A percentile compares a stretch with the other conserved stretches of the same genome.
These are phyloP conservation scores for Diploscapter pachys DNA, from an alignment of 1,140 invertebrate species.

Conservation along the genomic window DNA sequence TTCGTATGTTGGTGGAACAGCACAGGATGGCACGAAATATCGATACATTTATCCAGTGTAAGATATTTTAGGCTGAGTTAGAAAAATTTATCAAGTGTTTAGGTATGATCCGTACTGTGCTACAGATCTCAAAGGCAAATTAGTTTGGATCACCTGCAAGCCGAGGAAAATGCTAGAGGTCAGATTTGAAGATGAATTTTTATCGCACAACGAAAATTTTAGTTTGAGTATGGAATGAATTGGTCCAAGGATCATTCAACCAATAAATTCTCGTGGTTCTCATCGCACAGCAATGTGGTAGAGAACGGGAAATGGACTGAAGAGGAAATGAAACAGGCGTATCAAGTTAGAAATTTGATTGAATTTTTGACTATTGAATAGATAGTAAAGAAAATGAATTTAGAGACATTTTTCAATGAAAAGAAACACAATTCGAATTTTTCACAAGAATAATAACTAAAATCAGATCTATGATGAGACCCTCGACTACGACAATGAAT, in stretches of 20 bases:
- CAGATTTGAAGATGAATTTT: conserved; percentile 4
- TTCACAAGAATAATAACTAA: no score
- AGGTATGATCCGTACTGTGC: conserved; percentile 9
- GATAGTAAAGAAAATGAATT: no score
- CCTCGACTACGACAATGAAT: no score
- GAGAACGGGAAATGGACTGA: conserved; percentile 19
- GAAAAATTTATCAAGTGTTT: no score
- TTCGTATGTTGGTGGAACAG: no score
- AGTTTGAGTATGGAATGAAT: conserved; percentile 11
- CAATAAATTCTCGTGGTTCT: conserved; percentile 20
- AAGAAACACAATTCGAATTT: no score
- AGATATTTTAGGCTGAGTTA: no score
- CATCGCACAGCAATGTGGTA: conserved; percentile 13
- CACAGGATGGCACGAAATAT: conserved; percentile 15
- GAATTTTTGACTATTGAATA: no score
- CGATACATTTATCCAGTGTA: conserved; percentile 12
- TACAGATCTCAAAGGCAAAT: conserved; percentile 4
- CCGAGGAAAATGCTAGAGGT: conserved; percentile 9
- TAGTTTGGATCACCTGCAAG: conserved; percentile 13
- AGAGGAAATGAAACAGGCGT: conserved; percentile 21
- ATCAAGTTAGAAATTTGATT: not conserved
- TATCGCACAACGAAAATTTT: not conserved
- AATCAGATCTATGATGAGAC: no score
- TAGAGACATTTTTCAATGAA: no score
- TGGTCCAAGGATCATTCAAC: conserved; percentile 19